phyloP scores from a whole-genome alignment of 1,140 invertebrate species.

The Drosophila tsacasi region DNA sequence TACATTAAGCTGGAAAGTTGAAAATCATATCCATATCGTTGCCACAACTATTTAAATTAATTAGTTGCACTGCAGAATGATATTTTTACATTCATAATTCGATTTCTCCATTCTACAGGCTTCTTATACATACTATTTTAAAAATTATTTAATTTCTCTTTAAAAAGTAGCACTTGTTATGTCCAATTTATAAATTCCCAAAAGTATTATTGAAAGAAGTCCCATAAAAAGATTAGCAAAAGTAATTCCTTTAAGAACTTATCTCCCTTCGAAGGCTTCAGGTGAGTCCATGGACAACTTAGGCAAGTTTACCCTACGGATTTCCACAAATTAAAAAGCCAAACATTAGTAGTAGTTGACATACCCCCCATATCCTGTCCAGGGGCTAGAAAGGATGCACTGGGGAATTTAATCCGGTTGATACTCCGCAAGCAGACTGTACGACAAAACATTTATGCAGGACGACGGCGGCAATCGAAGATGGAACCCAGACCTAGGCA shows the following conservation, averaged over 20 bases:
- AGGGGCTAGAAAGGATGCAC: background rate
- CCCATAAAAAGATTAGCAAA: background rate
- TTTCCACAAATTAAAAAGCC: constrained; percentile 23
- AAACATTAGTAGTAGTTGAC: constrained; percentile 7
- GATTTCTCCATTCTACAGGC: too few relatives aligned
- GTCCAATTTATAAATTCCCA: background rate
- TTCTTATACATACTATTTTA: too few relatives aligned
- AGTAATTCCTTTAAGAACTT: background rate
- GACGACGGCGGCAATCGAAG: constrained; percentile 7
- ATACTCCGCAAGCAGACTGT: constrained; percentile 15
- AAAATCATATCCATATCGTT: constrained; percentile 1
- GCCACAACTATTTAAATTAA: background rate
- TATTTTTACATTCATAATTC: background rate
- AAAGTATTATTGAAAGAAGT: background rate
- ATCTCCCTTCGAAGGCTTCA: background rate
- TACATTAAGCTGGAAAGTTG: constrained; percentile 7
- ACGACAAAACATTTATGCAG: constrained; percentile 37
- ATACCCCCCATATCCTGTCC: background rate
- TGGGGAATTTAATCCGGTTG: constrained; percentile 31
- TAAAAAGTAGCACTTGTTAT: background rate
- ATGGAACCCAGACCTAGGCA: constrained; percentile 34
- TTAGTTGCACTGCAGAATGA: background rate
- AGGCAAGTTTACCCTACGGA: constrained; percentile 13
- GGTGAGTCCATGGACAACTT: constrained; percentile 7
- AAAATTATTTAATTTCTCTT: background rate